phyloP scores from a whole-genome alignment of 2,113 vertebrate species.

The Theropithecus gelada region DNA sequence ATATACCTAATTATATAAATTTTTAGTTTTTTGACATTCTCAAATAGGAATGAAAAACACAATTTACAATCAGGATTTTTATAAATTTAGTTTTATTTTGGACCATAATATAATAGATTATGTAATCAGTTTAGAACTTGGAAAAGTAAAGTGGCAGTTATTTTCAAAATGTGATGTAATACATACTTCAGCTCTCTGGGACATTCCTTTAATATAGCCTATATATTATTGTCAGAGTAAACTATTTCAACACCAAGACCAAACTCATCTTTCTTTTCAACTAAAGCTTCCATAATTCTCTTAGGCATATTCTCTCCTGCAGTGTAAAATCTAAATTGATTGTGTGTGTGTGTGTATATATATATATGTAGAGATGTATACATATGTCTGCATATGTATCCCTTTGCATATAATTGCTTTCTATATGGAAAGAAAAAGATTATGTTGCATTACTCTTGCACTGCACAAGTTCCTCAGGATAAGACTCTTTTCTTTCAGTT shows the following conservation, averaged over 20 bases:
- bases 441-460: neutral
- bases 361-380: neutral
- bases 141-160: neutral
- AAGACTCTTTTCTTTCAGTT: neutral
- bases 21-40: neutral
- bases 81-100: neutral
- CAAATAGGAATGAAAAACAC: neutral
- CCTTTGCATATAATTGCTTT: neutral
- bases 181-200: neutral
- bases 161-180: neutral
- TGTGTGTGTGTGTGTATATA: too few relatives aligned
- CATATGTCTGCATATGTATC: neutral
- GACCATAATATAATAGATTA: neutral
- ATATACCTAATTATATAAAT: neutral
- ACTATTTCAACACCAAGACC: neutral
- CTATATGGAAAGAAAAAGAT: neutral
- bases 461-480: neutral
- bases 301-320: neutral
- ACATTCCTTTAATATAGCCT: neutral
- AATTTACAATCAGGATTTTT: neutral
- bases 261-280: neutral
- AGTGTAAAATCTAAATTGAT: too few relatives aligned
- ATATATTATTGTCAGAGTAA: neutral
- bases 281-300: neutral
- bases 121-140: neutral